Conservation (phyloP, 2,113 vertebrate genomes). For the Seriola rivoliana region DNA sequence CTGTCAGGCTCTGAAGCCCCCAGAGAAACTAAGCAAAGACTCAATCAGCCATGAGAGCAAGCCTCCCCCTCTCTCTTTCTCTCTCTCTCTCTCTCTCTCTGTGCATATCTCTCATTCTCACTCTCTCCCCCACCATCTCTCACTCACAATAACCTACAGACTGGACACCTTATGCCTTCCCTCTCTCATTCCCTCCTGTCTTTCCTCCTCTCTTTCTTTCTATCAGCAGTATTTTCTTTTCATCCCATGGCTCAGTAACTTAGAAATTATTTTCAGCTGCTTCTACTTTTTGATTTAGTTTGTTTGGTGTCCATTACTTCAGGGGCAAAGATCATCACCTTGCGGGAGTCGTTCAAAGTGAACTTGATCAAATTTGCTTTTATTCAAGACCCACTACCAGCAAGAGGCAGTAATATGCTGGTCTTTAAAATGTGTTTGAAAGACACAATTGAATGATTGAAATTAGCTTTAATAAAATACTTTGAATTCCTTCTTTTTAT, state of each 20-base stretch:
- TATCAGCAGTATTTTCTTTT: conserved; percentile 48
- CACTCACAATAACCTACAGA: background rate
- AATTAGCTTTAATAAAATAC: conserved; percentile 1
- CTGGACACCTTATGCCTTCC: background rate
- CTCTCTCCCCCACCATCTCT: background rate
- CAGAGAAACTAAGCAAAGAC: conserved; percentile 44
- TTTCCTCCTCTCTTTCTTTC: conserved; percentile 38
- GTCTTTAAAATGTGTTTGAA: background rate
- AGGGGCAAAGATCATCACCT: conserved; percentile 9
- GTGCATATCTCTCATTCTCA: background rate
- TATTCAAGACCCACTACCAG: background rate
- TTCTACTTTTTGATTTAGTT: conserved; percentile 30
- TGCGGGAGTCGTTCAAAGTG: background rate
- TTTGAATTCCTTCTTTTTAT: background rate
- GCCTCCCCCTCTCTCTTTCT: background rate
- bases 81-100: background rate
- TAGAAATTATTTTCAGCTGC: conserved; percentile 38
- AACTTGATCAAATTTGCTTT: conserved; percentile 25
- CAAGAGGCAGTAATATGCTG: conserved; percentile 3
- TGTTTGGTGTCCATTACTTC: conserved; percentile 30
- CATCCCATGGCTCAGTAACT: conserved; percentile 55
- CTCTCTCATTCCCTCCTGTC: background rate
- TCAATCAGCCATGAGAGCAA: conserved; percentile 63
- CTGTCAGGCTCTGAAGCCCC: conserved; percentile 57
- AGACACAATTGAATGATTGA: conserved; percentile 6